phyloP scores from a whole-genome alignment of 2,113 vertebrate species.

The Fregetta grallaria region DNA sequence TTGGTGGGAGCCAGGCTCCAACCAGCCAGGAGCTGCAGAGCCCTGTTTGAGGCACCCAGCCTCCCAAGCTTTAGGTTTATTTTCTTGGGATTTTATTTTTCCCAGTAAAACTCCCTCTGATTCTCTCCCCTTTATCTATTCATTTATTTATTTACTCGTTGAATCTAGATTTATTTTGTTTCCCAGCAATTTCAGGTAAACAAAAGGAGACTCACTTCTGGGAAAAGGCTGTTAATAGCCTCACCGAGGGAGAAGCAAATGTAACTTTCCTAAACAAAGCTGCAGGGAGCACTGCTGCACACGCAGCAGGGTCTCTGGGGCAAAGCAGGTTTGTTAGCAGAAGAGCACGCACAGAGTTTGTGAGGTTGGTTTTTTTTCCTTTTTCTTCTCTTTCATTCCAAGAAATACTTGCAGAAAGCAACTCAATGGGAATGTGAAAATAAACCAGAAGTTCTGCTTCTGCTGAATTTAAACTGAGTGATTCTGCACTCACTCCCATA shows the following conservation, averaged over 20 bases:
- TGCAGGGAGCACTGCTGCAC: constrained; percentile 46
- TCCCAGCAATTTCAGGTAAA: constrained; percentile 62
- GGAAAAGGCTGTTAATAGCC: constrained; percentile 41
- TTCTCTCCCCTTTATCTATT: background rate
- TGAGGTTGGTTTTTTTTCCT: background rate
- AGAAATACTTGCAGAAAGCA: constrained; percentile 7
- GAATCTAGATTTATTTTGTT: constrained; percentile 36
- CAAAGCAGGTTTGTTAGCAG: constrained; percentile 14
- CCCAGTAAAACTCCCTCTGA: background rate
- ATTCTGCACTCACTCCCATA: background rate
- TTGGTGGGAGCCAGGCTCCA: background rate
- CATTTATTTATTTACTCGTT: constrained; percentile 45
- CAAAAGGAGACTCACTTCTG: constrained; percentile 45
- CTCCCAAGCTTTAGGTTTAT: background rate
- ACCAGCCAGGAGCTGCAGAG: background rate
- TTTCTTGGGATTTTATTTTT: background rate
- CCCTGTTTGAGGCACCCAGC: background rate
- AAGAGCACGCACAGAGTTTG: constrained; percentile 17
- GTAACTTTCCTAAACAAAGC: constrained; percentile 36
- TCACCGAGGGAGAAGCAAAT: constrained; percentile 38
- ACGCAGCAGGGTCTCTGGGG: constrained; percentile 50
- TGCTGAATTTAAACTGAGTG: background rate
- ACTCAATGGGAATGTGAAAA: background rate
- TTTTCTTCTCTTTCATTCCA: constrained; percentile 2
- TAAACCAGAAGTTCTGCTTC: background rate